These are phyloP conservation scores for Florisuga fusca DNA, from an alignment of 2,797 vertebrate genomes.

Conservation along the genomic window DNA sequence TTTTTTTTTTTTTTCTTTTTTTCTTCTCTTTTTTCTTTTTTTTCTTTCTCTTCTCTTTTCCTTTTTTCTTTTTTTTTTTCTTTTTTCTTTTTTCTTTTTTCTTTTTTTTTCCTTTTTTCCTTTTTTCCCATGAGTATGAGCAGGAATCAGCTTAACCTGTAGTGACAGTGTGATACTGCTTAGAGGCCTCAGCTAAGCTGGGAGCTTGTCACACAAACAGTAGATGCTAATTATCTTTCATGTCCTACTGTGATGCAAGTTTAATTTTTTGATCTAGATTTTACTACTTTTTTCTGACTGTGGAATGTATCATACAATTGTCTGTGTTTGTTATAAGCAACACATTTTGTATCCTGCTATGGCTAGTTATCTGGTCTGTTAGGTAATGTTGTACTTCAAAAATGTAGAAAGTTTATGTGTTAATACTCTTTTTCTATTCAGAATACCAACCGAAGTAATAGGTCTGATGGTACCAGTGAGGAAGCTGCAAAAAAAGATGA, in stretches of 20 bases:
- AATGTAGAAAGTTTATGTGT: not conserved
- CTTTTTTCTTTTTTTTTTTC: too few species aligned
- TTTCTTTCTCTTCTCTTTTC: too few species aligned
- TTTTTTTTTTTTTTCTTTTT: too few species aligned
- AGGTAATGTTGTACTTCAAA: not conserved
- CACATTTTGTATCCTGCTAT: not conserved
- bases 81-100: too few species aligned
- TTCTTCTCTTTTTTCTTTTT: too few species aligned
- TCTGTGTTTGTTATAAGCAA: not conserved
- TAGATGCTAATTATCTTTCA: not conserved
- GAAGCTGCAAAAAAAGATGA: not conserved
- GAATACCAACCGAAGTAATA: not conserved
- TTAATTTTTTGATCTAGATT: not conserved
- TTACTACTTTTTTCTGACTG: not conserved
- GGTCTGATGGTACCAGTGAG: not conserved
- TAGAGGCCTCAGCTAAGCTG: not conserved
- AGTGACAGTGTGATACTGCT: not conserved
- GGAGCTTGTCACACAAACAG: not conserved
- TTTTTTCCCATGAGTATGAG: not conserved
- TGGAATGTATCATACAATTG: not conserved
- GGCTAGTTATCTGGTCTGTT: not conserved
- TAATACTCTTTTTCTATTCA: slow-evolving; percentile 7
- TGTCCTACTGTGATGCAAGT: not conserved
- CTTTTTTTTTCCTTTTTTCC: too few species aligned
- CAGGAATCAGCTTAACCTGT: not conserved